Evolutionary conservation across 2,113 vertebrate species (phyloP).

Genomic region (Hyaena hyaena): DNA sequence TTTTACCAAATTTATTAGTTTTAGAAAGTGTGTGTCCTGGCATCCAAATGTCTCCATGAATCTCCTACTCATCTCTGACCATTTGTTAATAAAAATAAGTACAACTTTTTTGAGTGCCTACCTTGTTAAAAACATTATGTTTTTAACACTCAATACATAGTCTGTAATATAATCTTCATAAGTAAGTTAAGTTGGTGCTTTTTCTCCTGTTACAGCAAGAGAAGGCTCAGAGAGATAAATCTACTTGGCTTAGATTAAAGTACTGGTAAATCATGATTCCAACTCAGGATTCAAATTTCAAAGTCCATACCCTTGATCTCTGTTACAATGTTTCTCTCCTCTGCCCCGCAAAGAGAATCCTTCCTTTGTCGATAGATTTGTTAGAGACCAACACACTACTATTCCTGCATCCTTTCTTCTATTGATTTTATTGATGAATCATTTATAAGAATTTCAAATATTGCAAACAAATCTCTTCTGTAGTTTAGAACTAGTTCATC

Average conservation of each 20-base stretch:
- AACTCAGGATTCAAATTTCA: not conserved
- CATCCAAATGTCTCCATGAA: not conserved
- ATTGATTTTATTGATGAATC: conserved; percentile 42
- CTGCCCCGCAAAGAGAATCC: not conserved
- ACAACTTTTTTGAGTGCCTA: not conserved
- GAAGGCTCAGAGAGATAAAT: not conserved
- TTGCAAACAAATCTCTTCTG: conserved; percentile 45
- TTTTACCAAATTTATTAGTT: not conserved
- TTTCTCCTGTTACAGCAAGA: not conserved
- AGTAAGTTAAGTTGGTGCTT: not conserved
- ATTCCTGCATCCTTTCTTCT: conserved; percentile 19
- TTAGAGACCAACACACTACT: not conserved
- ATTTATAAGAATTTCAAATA: conserved; percentile 61
- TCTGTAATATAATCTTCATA: not conserved
- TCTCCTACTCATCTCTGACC: not conserved
- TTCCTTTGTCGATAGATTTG: not conserved
- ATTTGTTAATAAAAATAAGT: not conserved
- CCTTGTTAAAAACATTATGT: not conserved
- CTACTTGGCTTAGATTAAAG: not conserved
- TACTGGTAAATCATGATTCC: conserved; percentile 5
- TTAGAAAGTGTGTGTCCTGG: not conserved
- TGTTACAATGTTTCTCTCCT: not conserved
- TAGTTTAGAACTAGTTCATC: conserved; percentile 44
- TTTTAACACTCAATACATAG: not conserved
- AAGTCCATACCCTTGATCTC: not conserved